Base-by-base conservation (phyloP, 2,113 vertebrate genomes). In the Dipodomys spectabilis region DNA sequence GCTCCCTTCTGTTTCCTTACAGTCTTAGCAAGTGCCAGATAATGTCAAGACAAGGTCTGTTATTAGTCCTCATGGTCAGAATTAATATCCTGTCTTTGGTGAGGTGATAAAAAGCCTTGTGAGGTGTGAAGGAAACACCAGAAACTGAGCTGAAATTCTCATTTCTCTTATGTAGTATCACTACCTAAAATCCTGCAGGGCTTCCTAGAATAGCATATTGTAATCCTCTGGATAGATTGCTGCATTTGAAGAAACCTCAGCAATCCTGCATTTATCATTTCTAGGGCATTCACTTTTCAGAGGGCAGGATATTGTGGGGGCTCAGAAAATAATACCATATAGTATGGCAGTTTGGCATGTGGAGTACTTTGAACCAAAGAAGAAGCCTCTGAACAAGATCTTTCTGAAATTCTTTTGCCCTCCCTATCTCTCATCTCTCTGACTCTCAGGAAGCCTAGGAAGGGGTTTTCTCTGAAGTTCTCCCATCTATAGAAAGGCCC, bases 261-360 rank as follows among this genome's bases (percentile, higher is more conserved):
- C 15, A 84, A 23, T 83, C 67, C 65, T 86, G 85, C n/a, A 49
- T 82, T 84, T 87, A 45, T 88, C 22, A 60, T 35, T 92, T 49
- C 39, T 62, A 82, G 85, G 84, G 18, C 57, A 84, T 81, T 86
- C 69, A 64, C 28, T 82, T 95, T 94, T 95, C 67, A n/a, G 35
- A 60, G 60, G n/a, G 35, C 32, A 82, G 12, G 71, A n/a, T 49
- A 62, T 20, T 49, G 1, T 72, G 72, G 67, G 7, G 32, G 32
- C 5, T 82, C 28, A 64, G 53, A 64, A 62, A 32, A 90, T 60
- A 35, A 89, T 72, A 53, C 20, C 12, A 5, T 22, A 57, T 57
- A 23, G 4, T 89, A 44, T 44, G 32, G 28, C 12, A 20, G 30
- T 60, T 89, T 64, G 71, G 30, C 25, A n/a, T 20, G 35, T n/a